Evolutionary conservation across 2,113 vertebrate genomes (phyloP).

Genomic region (Neogale vison): DNA sequence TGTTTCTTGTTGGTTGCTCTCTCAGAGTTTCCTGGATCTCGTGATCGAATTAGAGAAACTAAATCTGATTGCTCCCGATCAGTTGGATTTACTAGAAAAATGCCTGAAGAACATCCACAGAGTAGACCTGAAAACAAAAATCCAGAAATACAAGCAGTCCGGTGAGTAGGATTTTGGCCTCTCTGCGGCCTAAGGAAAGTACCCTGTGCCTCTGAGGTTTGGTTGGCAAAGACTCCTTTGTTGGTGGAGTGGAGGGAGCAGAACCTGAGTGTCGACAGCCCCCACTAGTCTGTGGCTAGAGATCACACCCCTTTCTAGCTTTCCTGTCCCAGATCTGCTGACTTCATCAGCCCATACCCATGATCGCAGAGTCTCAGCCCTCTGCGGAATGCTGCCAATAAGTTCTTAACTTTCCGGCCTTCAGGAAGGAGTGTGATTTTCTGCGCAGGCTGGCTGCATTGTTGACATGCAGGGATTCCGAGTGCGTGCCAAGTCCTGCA

Average conservation of each 20-base stretch:
- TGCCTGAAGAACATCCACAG: constrained; percentile 89
- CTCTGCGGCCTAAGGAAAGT: not conserved
- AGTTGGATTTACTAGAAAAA: constrained; percentile 88
- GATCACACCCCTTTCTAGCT: not conserved
- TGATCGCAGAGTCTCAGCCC: not conserved
- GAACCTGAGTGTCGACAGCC: not conserved
- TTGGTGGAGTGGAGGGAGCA: not conserved
- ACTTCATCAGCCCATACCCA: not conserved
- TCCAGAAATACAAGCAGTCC: constrained; percentile 86
- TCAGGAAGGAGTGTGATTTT: not conserved
- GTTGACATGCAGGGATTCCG: not conserved
- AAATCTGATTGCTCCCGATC: constrained; percentile 87
- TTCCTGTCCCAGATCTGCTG: not conserved
- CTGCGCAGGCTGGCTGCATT: not conserved
- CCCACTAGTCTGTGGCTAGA: not conserved
- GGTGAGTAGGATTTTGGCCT: constrained; percentile 81
- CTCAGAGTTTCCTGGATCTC: constrained; percentile 92
- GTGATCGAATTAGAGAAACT: constrained; percentile 92
- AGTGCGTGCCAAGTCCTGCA: not conserved
- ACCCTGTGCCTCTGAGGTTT: not conserved
- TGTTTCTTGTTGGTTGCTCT: constrained; percentile 56
- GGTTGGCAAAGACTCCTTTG: not conserved
- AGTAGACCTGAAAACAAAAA: constrained; percentile 90
- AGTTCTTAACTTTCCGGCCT: not conserved
- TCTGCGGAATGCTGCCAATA: not conserved